Evolutionary conservation across 2,888 invertebrate species (phyloP), one percentile per base, ranked within the genome.

Genomic region (Eilema sororculum): DNA sequence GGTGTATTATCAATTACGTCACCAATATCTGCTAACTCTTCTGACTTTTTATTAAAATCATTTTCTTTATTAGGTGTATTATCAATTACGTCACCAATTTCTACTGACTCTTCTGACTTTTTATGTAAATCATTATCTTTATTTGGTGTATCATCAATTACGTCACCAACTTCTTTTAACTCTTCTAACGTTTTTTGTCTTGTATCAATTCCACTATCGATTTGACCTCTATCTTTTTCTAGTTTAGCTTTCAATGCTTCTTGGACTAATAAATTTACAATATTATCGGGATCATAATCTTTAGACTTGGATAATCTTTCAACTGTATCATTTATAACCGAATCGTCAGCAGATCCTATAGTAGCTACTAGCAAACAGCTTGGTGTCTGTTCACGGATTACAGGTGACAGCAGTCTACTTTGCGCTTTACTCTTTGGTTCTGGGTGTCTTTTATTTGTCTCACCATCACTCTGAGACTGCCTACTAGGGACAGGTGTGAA

Each of bases 281-380:
- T 84, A 75, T 90, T 88, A 60, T 87, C 84, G 2, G 80, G 75
- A 16, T 81, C 78, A 70, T 78, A 84, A 59, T 88, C 85, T 80
- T 88, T 87, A 16, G 70, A 76, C 80, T 89, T 87, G 1, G 88
- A 85, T 8, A 90, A 58, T 52, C 86, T 78, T 75, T 91, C 89
- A 37, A 90, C 73, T 3, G 90, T 90, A 33, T 89, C 89, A 65
- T 87, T 89, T 12, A 92, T 90, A 2, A 90, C 84, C 2, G 90
- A 87, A 62, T 90, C 87, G 59, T 90, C 87, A 24, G 84, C 70
- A 2, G 90, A 87, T 5, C 88, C 90, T 33, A 90, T 73, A 2
- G 91, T 90, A 6, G 91, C 90, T 0, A 85, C 84, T 25, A 90
- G 69, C 3, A 91, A 79, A 71, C 88, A 87, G 73, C 89, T 91